Base-by-base conservation (phyloP, 2,113 vertebrate genomes). In the Sterrhoptilus dennistouni region DNA sequence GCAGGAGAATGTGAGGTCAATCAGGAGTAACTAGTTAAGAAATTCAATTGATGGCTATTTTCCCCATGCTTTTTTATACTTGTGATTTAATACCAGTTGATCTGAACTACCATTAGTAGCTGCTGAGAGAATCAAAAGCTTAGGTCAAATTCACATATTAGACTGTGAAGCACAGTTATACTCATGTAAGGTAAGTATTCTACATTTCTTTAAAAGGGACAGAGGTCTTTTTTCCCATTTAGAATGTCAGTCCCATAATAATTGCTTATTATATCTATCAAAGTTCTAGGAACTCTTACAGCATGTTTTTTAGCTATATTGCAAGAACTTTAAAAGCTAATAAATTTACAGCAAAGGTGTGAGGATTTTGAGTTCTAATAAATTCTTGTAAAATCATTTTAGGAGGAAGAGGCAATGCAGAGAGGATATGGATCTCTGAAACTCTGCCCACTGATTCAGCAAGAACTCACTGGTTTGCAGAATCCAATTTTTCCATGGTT, bases 21-120 rank as follows among this genome's bases (percentile, higher is more conserved):
- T 96, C 95, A 97, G 85, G 96, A 98, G 95, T 95, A 96, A 95
- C 97, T 95, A 97, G 96, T 98, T 98, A 97, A 97, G 97, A 95
- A 97, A 98, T 95, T 97, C 96, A 96, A 71, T 93, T 95, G 96
- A 93, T 29, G 90, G 89, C 96, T 97, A 94, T 97, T 98, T 97
- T 96, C 76, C 64, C 76, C 68, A 53, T 96, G 78, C 78, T 90
- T 97, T 97, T 97, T 97, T 94, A 95, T 94, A 93, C 83, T 92
- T 95, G 91, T 75, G 90, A 98, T 97, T 97, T 97, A 97, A 97
- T 97, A 92, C 94, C 83, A 61, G 93, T 94, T 97, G 92, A 96
- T 97, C 95, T 93, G 91, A 97, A 96, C 96, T 95, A 95, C 95
- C 96, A 94, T 97, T 97, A 97, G 96, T 95, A 97, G 93, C 63